Evolutionary conservation across 2,797 vertebrate species (phyloP).

Genomic region (Benthosema pterotum): DNA sequence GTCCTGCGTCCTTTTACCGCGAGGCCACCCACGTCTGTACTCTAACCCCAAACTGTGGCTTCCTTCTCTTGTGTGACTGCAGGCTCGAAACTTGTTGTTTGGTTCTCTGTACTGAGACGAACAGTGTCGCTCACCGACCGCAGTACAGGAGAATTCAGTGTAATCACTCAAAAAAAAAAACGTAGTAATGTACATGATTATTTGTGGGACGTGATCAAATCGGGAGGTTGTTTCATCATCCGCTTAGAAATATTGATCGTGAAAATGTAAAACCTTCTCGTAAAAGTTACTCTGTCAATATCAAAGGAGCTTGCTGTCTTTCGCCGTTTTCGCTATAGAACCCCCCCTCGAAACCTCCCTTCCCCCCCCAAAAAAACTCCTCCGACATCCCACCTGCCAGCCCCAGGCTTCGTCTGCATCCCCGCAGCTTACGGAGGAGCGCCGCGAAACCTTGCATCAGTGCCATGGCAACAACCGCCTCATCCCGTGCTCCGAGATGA

Average conservation of each 20-base stretch:
- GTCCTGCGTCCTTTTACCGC: constrained; percentile 64
- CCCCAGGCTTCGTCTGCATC: constrained; percentile 57
- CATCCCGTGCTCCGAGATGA: constrained; percentile 83
- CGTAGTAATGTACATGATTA: constrained; percentile 38
- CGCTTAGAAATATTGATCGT: constrained; percentile 59
- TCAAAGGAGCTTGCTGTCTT: constrained; percentile 69
- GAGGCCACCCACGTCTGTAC: constrained; percentile 16
- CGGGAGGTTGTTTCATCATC: constrained; percentile 50
- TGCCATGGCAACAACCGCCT: constrained; percentile 81
- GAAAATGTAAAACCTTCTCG: constrained; percentile 62
- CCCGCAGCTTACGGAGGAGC: constrained; percentile 45
- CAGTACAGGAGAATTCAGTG: constrained; percentile 82
- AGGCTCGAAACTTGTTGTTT: constrained; percentile 51
- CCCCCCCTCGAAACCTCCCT: constrained; percentile 70
- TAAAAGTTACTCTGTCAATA: constrained; percentile 61
- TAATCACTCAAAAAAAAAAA: constrained; percentile 68
- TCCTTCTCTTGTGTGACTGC: constrained; percentile 50
- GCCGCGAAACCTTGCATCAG: constrained; percentile 76
- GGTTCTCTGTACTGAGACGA: constrained; percentile 63
- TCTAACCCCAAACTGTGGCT: constrained; percentile 28
- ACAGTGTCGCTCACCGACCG: constrained; percentile 61
- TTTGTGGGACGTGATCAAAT: constrained; percentile 9
- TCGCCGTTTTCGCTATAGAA: constrained; percentile 58
- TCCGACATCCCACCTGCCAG: constrained; percentile 42
- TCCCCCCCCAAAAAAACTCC: constrained; percentile 58